phyloP scores from a whole-genome alignment of 1,140 invertebrate genomes.

The Drosophila prosaltans region DNA sequence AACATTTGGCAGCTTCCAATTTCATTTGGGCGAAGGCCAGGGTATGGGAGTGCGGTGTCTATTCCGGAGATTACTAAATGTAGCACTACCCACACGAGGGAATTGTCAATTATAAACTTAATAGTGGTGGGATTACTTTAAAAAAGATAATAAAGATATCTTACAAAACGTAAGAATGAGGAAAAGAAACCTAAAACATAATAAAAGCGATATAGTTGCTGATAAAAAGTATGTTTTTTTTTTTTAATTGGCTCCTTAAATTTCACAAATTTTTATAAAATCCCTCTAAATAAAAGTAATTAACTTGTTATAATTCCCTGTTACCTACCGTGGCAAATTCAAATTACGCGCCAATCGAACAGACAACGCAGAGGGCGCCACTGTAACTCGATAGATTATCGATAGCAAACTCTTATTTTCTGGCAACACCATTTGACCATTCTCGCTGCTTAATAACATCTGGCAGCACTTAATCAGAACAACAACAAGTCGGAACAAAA shows the following conservation, averaged over 20 bases:
- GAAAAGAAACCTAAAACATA: background rate
- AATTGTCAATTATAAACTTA: background rate
- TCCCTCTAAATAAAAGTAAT: slow-evolving; percentile 10
- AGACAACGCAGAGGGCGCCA: background rate
- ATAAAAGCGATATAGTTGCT: no score
- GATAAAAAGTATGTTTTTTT: no score
- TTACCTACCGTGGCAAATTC: background rate
- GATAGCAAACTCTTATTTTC: background rate
- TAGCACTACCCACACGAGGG: background rate
- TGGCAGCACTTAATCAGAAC: background rate
- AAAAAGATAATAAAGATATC: background rate
- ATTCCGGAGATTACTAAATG: background rate
- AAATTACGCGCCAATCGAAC: background rate
- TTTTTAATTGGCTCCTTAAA: no score
- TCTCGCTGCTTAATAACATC: background rate
- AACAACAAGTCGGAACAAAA: slow-evolving; percentile 9
- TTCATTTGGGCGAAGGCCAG: background rate
- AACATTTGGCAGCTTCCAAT: background rate
- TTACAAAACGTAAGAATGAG: background rate
- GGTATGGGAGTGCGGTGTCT: background rate
- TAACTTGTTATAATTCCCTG: background rate
- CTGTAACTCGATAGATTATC: background rate
- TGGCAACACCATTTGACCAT: background rate
- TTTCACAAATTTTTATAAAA: background rate
- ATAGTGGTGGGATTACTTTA: no score